These are phyloP conservation scores for Melanotaenia trifasciata DNA, from an alignment of 2,797 vertebrate genomes.

Conservation along the genomic window DNA sequence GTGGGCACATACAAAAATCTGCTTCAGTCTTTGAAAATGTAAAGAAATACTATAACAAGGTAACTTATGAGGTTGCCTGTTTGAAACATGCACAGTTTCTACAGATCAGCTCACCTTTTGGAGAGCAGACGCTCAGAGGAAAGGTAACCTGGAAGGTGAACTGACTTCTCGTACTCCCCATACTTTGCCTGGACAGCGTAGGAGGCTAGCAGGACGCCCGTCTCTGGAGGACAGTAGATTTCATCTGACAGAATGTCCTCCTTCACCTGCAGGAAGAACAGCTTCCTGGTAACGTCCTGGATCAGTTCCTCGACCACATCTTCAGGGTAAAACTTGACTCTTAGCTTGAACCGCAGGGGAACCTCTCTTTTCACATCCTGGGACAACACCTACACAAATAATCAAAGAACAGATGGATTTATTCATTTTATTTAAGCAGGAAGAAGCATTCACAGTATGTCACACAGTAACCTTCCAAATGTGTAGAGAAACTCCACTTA, in stretches of 20 bases:
- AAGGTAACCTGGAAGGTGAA: constrained; percentile 88
- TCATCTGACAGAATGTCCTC: constrained; percentile 90
- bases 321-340: constrained; percentile 93
- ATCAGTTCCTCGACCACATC: constrained; percentile 95
- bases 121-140: constrained; percentile 89
- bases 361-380: constrained; percentile 93
- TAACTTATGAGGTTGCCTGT: neutral
- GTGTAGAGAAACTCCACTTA: too few relatives aligned
- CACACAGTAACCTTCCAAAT: too few relatives aligned
- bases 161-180: constrained; percentile 86
- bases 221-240: constrained; percentile 95
- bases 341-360: constrained; percentile 93
- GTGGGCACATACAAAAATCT: neutral
- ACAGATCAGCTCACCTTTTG: constrained; percentile 84
- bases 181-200: constrained; percentile 95
- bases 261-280: constrained; percentile 96
- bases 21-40: neutral
- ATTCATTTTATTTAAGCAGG: neutral
- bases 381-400: constrained; percentile 85
- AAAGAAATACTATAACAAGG: neutral
- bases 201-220: constrained; percentile 94
- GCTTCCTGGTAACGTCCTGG: constrained; percentile 95
- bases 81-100: neutral
- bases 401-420: neutral
- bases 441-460: too few relatives aligned